Conservation (phyloP, 2,888 invertebrate genomes). For the Neelides folsomi region DNA sequence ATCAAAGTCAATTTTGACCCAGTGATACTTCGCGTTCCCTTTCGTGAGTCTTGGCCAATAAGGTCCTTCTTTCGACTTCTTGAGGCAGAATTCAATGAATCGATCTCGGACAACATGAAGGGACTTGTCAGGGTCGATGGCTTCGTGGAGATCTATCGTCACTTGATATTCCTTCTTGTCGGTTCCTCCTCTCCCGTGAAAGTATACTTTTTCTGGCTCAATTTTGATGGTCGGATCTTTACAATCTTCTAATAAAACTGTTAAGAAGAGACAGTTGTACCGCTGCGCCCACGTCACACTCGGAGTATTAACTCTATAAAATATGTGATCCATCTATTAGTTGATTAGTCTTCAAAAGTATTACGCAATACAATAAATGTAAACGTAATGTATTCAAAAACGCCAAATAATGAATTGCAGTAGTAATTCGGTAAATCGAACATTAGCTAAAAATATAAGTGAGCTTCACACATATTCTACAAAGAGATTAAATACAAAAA, state of each 20-base stretch:
- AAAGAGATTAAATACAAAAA: no score
- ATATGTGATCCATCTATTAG: no score
- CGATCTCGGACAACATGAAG: conserved; percentile 41
- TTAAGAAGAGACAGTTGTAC: conserved; percentile 65
- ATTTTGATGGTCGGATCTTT: conserved; percentile 68
- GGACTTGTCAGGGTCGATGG: conserved; percentile 63
- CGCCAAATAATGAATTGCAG: no score
- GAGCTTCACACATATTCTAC: no score
- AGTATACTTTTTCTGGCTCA: conserved; percentile 51
- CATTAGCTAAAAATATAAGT: no score
- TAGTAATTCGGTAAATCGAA: no score
- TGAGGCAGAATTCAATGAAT: conserved; percentile 43
- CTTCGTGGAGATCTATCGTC: conserved; percentile 67
- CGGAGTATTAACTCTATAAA: conserved; percentile 43
- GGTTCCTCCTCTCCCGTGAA: conserved; percentile 71
- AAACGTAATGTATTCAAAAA: no score
- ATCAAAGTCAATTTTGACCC: conserved; percentile 93
- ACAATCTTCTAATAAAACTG: conserved; percentile 79
- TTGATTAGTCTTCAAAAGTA: no score
- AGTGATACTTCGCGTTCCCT: conserved; percentile 79
- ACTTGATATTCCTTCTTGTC: conserved; percentile 77
- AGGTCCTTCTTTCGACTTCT: conserved; percentile 53
- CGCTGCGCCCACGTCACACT: conserved; percentile 90
- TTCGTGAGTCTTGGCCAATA: conserved; percentile 82
- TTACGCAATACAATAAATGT: no score